Percentiles rank a stretch among this genome's conserved stretches.
phyloP scores from a whole-genome alignment of 2,888 invertebrate genomes.

The Agrenia bidenticulata region DNA sequence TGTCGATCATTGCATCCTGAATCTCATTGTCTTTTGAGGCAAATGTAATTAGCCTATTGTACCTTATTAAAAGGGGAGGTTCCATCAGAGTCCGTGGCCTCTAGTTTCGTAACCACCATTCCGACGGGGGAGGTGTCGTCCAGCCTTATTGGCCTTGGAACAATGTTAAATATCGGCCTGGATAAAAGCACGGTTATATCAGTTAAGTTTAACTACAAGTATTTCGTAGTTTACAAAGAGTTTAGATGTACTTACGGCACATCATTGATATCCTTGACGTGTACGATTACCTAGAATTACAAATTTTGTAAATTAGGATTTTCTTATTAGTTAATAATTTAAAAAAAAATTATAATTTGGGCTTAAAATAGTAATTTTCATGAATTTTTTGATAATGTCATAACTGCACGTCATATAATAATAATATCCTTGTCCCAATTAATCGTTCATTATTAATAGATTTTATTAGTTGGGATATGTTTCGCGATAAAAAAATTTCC shows the following conservation, averaged over 20 bases:
- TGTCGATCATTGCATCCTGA: too few species aligned
- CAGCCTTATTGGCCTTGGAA: constrained; percentile 77
- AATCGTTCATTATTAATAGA: too few species aligned
- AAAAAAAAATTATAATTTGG: too few species aligned
- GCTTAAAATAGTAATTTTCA: too few species aligned
- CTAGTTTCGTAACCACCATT: constrained; percentile 73
- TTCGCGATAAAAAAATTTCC: too few species aligned
- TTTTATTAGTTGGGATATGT: too few species aligned
- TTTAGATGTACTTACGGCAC: constrained; percentile 61
- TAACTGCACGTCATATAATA: too few species aligned
- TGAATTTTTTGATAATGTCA: too few species aligned
- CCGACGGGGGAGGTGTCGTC: constrained; percentile 83
- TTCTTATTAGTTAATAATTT: too few species aligned
- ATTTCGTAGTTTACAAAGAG: not conserved
- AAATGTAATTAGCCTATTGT: constrained; percentile 31
- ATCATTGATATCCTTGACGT: constrained; percentile 72
- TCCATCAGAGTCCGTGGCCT: constrained; percentile 77
- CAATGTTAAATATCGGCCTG: constrained; percentile 75
- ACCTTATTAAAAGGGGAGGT: constrained; percentile 80
- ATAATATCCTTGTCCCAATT: too few species aligned
- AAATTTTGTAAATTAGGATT: too few species aligned
- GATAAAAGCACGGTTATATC: not conserved
- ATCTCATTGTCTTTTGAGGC: too few species aligned
- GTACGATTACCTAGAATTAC: constrained; percentile 28
- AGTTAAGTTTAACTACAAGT: not conserved